Evolutionary conservation across 2,888 invertebrate species (phyloP), one percentile per base, ranked within the genome.

Genomic region (Thyatira batis): DNA sequence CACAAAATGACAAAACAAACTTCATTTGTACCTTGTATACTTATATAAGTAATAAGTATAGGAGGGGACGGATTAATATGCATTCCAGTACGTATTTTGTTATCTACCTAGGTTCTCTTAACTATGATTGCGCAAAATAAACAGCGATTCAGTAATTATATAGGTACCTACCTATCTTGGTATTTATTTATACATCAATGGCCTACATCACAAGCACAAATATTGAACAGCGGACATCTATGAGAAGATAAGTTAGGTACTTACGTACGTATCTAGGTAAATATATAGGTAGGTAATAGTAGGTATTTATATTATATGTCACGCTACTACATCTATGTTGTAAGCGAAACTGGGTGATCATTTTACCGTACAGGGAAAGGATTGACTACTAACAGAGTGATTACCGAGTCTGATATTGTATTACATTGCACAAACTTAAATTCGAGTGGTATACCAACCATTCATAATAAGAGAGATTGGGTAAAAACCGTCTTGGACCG

Each of bases 371-470:
- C 56, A 73, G 73, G 71, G 76, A 78, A 78, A 74, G 74, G 77
- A 73, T 69, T 55, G 59, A 60, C 63, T 65, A 67, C 64, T 67
- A 61, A 56, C 62, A 44, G 54, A 71, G 62, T 69, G 69, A 74
- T 76, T 76, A 71, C 67, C 50, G 51, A 48, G 60, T 57, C 56
- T 54, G 71, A 76, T 79, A 75, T 78, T 76, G 73, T 74, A 72
- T 79, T 78, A 78, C 65, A 69, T 79, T 81, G 76, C 81, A 73
- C 72, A 76, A 76, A 76, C 63, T 61, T 62, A 64, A 69, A 72
- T 63, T 70, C 68, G 65, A 70, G 71, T 69, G 71, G 68, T 67
- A 60, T 56, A 66, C 66, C 60, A 55, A 65, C 66, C 67, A 76
- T 76, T 76, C 74, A 71, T 70, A 73, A 77, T 67, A 39, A 45